Conservation (phyloP, 1,140 invertebrate species). For the Druon quercuslanigerum region DNA sequence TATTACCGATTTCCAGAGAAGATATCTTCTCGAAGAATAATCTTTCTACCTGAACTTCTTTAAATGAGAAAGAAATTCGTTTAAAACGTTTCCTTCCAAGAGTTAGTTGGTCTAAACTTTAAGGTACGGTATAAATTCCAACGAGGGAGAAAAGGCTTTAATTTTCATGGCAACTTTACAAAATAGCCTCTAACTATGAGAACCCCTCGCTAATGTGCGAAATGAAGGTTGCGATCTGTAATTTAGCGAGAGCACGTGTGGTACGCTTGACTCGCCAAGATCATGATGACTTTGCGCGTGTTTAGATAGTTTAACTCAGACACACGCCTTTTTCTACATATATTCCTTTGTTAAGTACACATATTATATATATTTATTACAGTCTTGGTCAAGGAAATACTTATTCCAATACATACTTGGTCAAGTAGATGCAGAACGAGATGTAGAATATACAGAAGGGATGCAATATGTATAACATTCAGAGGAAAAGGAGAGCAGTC, state of each 20-base stretch:
- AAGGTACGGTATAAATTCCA: slow-evolving; percentile 18
- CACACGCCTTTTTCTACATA: no score
- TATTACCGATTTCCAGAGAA: slow-evolving; percentile 10
- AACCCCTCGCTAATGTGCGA: slow-evolving; percentile 33
- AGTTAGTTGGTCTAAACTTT: neutral
- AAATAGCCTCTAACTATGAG: neutral
- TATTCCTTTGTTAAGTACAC: no score
- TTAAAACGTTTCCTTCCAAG: neutral
- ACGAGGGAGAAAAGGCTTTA: neutral
- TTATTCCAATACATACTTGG: slow-evolving; percentile 30
- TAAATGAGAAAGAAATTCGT: slow-evolving; percentile 11
- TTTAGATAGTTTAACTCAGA: no score
- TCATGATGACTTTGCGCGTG: neutral
- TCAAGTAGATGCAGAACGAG: neutral
- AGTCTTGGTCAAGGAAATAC: neutral
- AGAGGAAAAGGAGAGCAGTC: slow-evolving; percentile 40
- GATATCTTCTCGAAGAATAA: slow-evolving; percentile 23
- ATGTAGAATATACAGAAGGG: neutral
- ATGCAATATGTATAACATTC: slow-evolving; percentile 46
- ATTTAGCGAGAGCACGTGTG: slow-evolving; percentile 38
- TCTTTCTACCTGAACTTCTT: slow-evolving; percentile 23
- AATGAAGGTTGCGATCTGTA: slow-evolving; percentile 37
- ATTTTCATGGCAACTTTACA: neutral
- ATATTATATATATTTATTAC: no score
- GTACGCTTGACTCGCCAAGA: neutral